Conservation (phyloP, 1,140 invertebrate species). For the Leguminivora glycinivorella region DNA sequence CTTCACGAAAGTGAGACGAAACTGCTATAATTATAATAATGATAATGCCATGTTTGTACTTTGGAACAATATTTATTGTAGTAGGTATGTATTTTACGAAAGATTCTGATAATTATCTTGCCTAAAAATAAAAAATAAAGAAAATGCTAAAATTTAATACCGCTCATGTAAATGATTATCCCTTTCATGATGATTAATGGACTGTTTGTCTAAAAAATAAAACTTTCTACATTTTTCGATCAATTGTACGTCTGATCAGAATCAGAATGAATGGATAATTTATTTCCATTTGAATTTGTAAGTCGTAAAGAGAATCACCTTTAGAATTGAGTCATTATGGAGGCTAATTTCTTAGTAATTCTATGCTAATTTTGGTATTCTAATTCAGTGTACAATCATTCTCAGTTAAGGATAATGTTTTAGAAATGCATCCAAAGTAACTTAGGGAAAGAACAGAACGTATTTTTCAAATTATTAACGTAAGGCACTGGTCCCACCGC, state of each 20-base stretch:
- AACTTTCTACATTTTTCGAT: background rate
- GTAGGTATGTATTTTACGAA: too few species aligned
- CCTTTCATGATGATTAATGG: too few species aligned
- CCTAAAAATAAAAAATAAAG: background rate
- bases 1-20: too few species aligned
- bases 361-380: background rate
- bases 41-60: too few species aligned
- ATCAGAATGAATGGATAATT: slow-evolving; percentile 6
- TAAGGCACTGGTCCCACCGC: too few species aligned
- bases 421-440: too few species aligned
- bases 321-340: slow-evolving; percentile 6
- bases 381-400: background rate
- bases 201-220: background rate
- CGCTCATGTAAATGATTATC: background rate
- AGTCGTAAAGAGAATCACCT: background rate
- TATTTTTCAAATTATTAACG: too few species aligned
- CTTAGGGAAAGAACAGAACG: too few species aligned
- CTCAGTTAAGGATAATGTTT: too few species aligned
- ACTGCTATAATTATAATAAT: too few species aligned
- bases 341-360: background rate
- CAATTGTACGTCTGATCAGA: background rate
- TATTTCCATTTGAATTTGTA: slow-evolving; percentile 7
- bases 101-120: too few species aligned
- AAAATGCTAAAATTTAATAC: background rate
- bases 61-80: too few species aligned